phyloP scores from a whole-genome alignment of 2,888 invertebrate species.

The Oconnorella tubifera region DNA sequence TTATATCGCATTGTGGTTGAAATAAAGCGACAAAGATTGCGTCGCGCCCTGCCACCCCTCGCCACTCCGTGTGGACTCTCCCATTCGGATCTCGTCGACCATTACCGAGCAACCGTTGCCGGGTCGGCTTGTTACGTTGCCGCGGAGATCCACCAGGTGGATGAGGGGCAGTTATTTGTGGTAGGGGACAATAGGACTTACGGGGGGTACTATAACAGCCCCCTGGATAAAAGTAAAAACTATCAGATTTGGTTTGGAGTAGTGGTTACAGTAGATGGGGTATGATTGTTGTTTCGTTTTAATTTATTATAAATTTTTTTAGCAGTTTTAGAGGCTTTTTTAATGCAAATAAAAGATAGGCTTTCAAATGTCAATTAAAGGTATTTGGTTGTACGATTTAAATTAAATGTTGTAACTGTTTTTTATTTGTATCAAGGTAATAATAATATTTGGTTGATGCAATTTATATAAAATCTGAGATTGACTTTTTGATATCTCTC shows the following conservation, averaged over 20 bases:
- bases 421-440: no score
- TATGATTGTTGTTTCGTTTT: conserved; percentile 39
- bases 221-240: conserved; percentile 65
- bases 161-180: conserved; percentile 68
- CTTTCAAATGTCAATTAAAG: no score
- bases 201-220: conserved; percentile 76
- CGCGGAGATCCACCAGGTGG: conserved; percentile 69
- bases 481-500: no score
- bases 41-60: not conserved
- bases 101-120: conserved; percentile 66
- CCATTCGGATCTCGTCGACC: conserved; percentile 53
- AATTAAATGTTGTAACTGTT: no score
- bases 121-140: conserved; percentile 77
- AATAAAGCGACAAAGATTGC: conserved; percentile 3
- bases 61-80: conserved; percentile 29
- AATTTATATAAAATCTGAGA: no score
- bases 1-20: conserved; percentile 47
- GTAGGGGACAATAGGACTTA: conserved; percentile 75
- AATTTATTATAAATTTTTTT: not conserved
- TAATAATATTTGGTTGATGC: no score
- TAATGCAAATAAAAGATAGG: no score
- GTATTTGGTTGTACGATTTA: no score
- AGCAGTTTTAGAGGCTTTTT: not conserved
- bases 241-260: conserved; percentile 70
- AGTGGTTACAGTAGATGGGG: conserved; percentile 68